A percentile compares a stretch with the other conserved stretches of the same genome.
Conservation (phyloP, 2,797 vertebrate species). For the Rallus crepitans region DNA sequence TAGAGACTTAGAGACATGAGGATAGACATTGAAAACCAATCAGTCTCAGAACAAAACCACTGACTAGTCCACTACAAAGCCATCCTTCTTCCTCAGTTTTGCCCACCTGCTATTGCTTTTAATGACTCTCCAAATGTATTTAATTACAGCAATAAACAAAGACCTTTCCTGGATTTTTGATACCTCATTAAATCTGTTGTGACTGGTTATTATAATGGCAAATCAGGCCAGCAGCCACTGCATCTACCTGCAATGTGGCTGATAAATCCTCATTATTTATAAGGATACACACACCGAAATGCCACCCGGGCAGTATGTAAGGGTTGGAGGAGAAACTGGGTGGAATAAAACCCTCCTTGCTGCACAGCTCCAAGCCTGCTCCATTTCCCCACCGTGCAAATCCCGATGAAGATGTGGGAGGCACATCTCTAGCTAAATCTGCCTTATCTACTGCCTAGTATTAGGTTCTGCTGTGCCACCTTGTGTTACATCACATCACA, state of each 20-base stretch:
- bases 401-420: conserved; percentile 18
- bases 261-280: conserved; percentile 13
- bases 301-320: not conserved
- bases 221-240: conserved; percentile 7
- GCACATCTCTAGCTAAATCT: conserved; percentile 58
- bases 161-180: conserved; percentile 17
- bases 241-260: not conserved
- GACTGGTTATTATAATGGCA: conserved; percentile 12
- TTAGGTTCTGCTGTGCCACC: conserved; percentile 79
- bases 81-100: not conserved
- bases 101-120: conserved; percentile 7
- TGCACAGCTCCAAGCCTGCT: conserved; percentile 31
- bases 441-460: conserved; percentile 22
- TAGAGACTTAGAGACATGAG: not conserved
- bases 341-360: not conserved
- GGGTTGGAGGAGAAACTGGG: not conserved
- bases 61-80: not conserved
- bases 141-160: conserved; percentile 46
- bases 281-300: not conserved
- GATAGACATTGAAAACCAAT: not conserved
- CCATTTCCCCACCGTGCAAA: conserved; percentile 35
- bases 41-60: not conserved
- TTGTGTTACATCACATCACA: conserved; percentile 76
- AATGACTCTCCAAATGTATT: not conserved
- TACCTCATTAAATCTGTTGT: conserved; percentile 29